Evolutionary conservation across 1,140 invertebrate genomes (phyloP), one percentile per base, ranked within the genome.

Genomic region (Homarus americanus): DNA sequence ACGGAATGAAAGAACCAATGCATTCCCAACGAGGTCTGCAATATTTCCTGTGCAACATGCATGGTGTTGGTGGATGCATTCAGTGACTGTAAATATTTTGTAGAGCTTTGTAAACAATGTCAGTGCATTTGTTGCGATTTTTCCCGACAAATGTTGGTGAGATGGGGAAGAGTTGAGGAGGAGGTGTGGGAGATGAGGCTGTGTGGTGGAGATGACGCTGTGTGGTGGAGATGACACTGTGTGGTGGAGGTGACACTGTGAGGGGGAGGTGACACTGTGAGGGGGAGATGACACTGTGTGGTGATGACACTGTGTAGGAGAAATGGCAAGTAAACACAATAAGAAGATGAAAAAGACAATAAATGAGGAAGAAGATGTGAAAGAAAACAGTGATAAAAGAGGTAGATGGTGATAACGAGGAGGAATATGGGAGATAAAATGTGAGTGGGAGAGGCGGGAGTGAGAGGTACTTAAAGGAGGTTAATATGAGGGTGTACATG

Each of bases 1-100:
- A 80, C 41, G 53, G 41, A 41, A 28, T 80, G 78, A 80, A 80
- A 80, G 78, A 80, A 80, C 78, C 78, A 80, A 80, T 80, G 78
- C 78, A 80, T 80, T 80, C 78, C 78, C 44, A 80, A 80, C 78
- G 78, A 80, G 78, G 78, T 32, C 24, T 80, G 41, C 78, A 49
- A 80, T 53, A 80, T 58, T 58, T 41, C 78, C 78, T 24, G n/a
- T 80, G 78, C 78, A 80, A 53, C 78, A 80, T 80, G 78, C n/a
- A 80, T 80, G 53, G 78, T 53, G 28, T 34, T 32, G n/a, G 20
- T 53, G 53, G 53, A 80, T 80, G 41, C 78, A 80, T 80, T 53
- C 78, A 44, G 78, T 53, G 78, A 24, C 78, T 28, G 41, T 44
- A 32, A 80, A 53, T 58, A 15, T 20, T 20, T 15, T 15, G 78